phyloP scores from a whole-genome alignment of 2,888 invertebrate species.

The Nomada flava region DNA sequence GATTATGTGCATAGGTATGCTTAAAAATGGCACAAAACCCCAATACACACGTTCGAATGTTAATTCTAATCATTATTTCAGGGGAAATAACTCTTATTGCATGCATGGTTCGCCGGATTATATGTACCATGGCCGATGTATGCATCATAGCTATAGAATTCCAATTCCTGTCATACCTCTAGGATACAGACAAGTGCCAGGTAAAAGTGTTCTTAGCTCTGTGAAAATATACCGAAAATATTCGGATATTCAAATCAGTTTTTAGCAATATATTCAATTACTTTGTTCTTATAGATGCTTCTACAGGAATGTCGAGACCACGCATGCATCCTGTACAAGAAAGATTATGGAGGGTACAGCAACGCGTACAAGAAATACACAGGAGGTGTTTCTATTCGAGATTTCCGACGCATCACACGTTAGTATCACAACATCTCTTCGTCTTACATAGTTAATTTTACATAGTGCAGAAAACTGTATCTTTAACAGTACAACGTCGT shows the following conservation, averaged over 20 bases:
- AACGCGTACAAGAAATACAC: conserved; percentile 87
- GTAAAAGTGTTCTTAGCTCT: conserved; percentile 45
- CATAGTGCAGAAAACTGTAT: conserved; percentile 10
- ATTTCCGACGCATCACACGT: conserved; percentile 73
- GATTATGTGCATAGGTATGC: conserved; percentile 73
- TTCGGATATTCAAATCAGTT: too few species aligned
- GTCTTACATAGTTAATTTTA: background rate
- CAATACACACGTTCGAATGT: background rate
- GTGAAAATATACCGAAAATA: background rate
- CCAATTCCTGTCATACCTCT: conserved; percentile 66
- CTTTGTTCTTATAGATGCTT: conserved; percentile 54
- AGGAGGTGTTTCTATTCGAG: conserved; percentile 82
- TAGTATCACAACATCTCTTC: conserved; percentile 38
- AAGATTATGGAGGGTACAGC: conserved; percentile 90
- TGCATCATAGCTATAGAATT: conserved; percentile 69
- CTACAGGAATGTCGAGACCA: conserved; percentile 71
- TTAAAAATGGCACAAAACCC: conserved; percentile 6
- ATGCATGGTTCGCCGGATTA: conserved; percentile 70
- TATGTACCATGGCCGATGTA: conserved; percentile 64
- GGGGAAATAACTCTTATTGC: conserved; percentile 71
- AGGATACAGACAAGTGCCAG: conserved; percentile 63
- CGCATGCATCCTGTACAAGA: conserved; percentile 91
- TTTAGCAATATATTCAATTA: background rate
- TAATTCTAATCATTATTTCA: conserved; percentile 39
- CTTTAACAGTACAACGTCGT: conserved; percentile 72